A percentile compares a stretch with the other conserved stretches of the same genome.
Conservation (phyloP, 2,113 vertebrate genomes). For the Ceyx melanurus region DNA sequence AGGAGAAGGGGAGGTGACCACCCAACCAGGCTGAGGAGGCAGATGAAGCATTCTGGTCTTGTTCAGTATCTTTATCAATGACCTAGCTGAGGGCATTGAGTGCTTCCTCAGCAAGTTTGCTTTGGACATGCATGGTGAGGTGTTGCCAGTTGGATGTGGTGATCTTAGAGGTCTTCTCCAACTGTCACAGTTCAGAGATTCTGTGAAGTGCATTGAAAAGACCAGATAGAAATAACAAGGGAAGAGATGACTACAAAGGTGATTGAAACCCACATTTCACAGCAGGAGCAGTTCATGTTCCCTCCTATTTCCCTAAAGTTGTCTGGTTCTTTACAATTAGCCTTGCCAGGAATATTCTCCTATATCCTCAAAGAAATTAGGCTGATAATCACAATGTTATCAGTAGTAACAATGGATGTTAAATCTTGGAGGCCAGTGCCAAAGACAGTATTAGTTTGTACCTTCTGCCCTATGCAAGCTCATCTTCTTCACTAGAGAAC, state of each 20-base stretch:
- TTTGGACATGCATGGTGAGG: no score
- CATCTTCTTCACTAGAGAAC: neutral
- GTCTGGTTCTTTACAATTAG: neutral
- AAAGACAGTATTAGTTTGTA: neutral
- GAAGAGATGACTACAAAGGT: neutral
- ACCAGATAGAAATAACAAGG: neutral
- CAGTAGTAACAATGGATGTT: neutral
- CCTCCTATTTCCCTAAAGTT: neutral
- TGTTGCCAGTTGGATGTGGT: no score
- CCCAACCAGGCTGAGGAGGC: no score
- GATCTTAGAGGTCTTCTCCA: no score
- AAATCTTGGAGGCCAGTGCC: neutral
- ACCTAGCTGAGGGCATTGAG: no score
- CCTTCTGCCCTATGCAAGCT: neutral
- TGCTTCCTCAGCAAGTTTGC: no score
- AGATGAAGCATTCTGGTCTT: no score
- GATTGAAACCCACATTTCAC: neutral
- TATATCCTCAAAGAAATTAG: neutral
- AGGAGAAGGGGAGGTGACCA: neutral
- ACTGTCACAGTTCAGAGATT: no score
- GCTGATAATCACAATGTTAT: neutral
- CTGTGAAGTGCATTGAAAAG: neutral
- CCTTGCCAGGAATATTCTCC: neutral
- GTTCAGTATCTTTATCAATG: no score
- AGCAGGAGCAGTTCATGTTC: neutral